A percentile compares a stretch with the other conserved stretches of the same genome.
phyloP scores from a whole-genome alignment of 2,888 invertebrate species.

The Acleris literana region DNA sequence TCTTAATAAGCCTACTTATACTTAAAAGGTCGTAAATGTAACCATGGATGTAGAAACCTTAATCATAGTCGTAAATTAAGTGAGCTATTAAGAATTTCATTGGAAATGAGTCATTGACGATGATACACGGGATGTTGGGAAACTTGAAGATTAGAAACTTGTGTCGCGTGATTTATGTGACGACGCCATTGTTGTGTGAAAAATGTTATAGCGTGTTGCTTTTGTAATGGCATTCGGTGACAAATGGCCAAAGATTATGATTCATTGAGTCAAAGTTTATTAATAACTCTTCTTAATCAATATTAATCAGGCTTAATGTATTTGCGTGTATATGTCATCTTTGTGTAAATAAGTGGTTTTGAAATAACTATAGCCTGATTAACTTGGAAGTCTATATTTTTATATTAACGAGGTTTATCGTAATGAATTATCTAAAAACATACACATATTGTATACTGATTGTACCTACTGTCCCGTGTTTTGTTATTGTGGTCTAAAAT shows the following conservation, averaged over 20 bases:
- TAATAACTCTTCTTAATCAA: not conserved
- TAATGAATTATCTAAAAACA: too few species aligned
- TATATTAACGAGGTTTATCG: too few species aligned
- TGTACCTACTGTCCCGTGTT: too few species aligned
- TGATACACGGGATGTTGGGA: slow-evolving; percentile 17
- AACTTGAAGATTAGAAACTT: slow-evolving; percentile 25
- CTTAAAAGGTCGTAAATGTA: slow-evolving; percentile 53
- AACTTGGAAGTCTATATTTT: too few species aligned
- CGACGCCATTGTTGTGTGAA: slow-evolving; percentile 16
- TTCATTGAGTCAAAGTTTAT: too few species aligned
- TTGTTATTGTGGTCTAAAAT: too few species aligned
- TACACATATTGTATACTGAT: too few species aligned
- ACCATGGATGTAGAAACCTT: slow-evolving; percentile 52
- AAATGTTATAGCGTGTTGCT: slow-evolving; percentile 13
- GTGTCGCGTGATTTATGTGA: slow-evolving; percentile 27
- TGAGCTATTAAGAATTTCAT: slow-evolving; percentile 51
- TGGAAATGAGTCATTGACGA: slow-evolving; percentile 42
- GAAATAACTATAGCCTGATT: too few species aligned
- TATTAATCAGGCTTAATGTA: too few species aligned
- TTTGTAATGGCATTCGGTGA: slow-evolving; percentile 16
- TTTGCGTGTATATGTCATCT: too few species aligned
- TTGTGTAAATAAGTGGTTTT: too few species aligned
- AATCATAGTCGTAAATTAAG: slow-evolving; percentile 60
- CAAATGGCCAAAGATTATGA: slow-evolving; percentile 10
- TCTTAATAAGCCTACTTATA: slow-evolving; percentile 34